These are phyloP conservation scores for Heterochromis multidens DNA, from an alignment of 2,113 vertebrate species.

Conservation along the genomic window DNA sequence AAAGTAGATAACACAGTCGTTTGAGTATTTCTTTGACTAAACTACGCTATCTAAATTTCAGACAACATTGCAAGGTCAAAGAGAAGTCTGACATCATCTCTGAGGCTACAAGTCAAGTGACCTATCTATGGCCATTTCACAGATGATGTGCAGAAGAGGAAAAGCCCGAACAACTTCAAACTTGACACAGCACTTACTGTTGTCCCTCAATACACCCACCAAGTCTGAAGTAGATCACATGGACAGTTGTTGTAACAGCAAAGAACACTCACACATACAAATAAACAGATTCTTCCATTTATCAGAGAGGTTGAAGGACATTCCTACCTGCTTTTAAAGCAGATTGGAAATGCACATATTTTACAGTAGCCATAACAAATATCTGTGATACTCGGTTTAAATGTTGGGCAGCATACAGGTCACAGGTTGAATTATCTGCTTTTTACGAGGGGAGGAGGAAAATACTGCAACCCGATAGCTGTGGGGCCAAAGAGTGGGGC, in stretches of 20 bases:
- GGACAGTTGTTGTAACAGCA: background rate
- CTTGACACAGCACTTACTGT: background rate
- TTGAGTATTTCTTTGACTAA: background rate
- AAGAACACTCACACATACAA: background rate
- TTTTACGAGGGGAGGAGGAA: slow-evolving; percentile 56
- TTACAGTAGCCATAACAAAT: background rate
- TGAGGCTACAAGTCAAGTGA: background rate
- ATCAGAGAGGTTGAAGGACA: background rate
- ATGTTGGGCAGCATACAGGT: slow-evolving; percentile 47
- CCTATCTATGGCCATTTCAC: background rate
- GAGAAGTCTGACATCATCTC: background rate
- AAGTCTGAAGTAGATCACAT: background rate
- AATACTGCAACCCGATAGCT: slow-evolving; percentile 67
- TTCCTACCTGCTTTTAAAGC: background rate
- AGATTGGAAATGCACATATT: background rate
- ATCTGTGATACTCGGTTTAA: slow-evolving; percentile 17
- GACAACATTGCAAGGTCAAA: background rate
- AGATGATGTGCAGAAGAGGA: background rate
- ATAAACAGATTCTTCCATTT: background rate
- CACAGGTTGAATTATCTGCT: slow-evolving; percentile 59
- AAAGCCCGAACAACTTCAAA: background rate
- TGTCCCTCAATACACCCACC: background rate
- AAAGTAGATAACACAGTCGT: background rate
- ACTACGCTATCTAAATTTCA: background rate
- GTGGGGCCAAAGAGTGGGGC: slow-evolving; percentile 63